Conservation (phyloP, 2,888 invertebrate genomes). For the Bombylius discolor region DNA sequence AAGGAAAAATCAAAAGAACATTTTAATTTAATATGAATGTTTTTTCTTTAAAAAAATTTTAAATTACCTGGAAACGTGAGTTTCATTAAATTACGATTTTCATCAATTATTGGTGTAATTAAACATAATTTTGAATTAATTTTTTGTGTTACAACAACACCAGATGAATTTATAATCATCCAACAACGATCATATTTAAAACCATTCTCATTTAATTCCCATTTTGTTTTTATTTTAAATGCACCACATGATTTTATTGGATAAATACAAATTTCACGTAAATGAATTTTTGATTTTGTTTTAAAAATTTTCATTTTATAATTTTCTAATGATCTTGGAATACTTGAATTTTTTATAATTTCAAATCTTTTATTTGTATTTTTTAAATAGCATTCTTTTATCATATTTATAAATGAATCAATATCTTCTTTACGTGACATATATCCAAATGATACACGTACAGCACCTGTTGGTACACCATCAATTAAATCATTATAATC, state of each 20-base stretch:
- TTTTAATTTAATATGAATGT: background rate
- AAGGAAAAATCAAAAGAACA: slow-evolving; percentile 12
- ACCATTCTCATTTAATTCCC: slow-evolving; percentile 65
- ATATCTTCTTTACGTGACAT: slow-evolving; percentile 67
- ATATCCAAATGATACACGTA: slow-evolving; percentile 86
- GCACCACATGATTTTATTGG: slow-evolving; percentile 87
- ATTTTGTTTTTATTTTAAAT: slow-evolving; percentile 49
- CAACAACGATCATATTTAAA: slow-evolving; percentile 82
- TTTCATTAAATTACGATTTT: slow-evolving; percentile 41
- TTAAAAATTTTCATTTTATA: background rate
- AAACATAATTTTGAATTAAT: slow-evolving; percentile 64
- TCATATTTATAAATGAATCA: slow-evolving; percentile 56
- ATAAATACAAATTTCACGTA: slow-evolving; percentile 53
- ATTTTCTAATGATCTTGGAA: slow-evolving; percentile 23
- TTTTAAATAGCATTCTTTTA: slow-evolving; percentile 57
- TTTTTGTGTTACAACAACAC: slow-evolving; percentile 81
- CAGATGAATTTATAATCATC: slow-evolving; percentile 78
- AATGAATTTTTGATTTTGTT: slow-evolving; percentile 8
- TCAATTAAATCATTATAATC: slow-evolving; percentile 74
- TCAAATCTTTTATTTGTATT: slow-evolving; percentile 17
- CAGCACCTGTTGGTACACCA: slow-evolving; percentile 81
- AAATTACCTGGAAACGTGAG: slow-evolving; percentile 48
- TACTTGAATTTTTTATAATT: slow-evolving; percentile 18
- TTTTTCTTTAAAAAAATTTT: background rate
- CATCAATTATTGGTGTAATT: slow-evolving; percentile 57